Evolutionary conservation across 2,113 vertebrate genomes (phyloP).

Genomic region (Nycticorax nycticorax): DNA sequence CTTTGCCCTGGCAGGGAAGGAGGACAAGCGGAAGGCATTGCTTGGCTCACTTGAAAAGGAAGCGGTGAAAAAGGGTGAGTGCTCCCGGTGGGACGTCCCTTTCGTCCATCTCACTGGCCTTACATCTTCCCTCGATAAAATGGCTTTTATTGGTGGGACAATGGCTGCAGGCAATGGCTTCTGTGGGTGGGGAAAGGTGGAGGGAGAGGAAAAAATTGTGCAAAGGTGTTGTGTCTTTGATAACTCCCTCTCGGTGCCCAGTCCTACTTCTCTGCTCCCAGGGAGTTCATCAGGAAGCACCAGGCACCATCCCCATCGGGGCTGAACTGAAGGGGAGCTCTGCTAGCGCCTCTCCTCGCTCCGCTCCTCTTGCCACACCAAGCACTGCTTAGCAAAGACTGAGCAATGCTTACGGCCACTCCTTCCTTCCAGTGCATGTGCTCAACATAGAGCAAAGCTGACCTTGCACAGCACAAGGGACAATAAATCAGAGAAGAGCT

Average conservation of each 20-base stretch:
- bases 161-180: background rate
- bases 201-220: background rate
- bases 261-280: background rate
- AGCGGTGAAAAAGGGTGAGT: constrained; percentile 62
- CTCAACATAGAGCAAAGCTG: background rate
- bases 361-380: background rate
- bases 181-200: background rate
- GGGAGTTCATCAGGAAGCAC: background rate
- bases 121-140: background rate
- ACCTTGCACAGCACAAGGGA: background rate
- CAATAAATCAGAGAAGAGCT: background rate
- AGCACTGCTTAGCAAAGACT: background rate
- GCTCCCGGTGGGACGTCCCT: background rate
- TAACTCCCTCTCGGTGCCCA: background rate
- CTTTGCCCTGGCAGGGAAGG: constrained; percentile 65
- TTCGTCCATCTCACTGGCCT: background rate
- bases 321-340: background rate
- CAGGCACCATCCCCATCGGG: background rate
- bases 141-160: background rate
- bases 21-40: background rate
- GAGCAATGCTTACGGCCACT: background rate
- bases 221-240: background rate
- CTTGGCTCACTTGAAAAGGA: constrained; percentile 44
- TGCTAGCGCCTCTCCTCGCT: background rate
- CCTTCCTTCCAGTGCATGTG: background rate